Conservation (phyloP, 2,113 vertebrate species). For the Dasyprocta punctata region DNA sequence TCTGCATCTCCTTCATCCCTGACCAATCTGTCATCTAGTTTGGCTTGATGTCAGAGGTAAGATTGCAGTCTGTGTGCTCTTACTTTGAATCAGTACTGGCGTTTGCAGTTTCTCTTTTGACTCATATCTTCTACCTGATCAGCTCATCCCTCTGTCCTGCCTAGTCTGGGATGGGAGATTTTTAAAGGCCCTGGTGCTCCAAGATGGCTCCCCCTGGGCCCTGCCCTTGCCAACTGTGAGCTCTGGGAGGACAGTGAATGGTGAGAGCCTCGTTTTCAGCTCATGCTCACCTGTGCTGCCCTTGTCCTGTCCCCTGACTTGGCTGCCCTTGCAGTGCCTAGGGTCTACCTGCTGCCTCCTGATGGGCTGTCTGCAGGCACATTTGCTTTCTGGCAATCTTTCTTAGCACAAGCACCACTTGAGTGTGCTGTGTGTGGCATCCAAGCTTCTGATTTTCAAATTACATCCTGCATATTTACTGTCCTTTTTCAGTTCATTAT, state of each 20-base stretch:
- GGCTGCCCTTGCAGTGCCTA: constrained; percentile 46
- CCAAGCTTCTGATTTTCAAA: constrained; percentile 60
- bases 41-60: not conserved
- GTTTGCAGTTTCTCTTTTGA: not conserved
- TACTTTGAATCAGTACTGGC: not conserved
- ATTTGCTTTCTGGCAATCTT: constrained; percentile 57
- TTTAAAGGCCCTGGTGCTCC: not conserved
- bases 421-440: constrained; percentile 29
- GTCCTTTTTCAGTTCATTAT: constrained; percentile 53
- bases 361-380: constrained; percentile 58
- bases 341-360: constrained; percentile 28
- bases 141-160: not conserved
- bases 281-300: not conserved
- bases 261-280: not conserved
- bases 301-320: constrained; percentile 13
- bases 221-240: not conserved
- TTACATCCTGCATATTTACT: constrained; percentile 63
- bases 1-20: not conserved
- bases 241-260: not conserved
- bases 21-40: not conserved
- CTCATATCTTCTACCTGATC: not conserved
- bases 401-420: constrained; percentile 52
- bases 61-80: not conserved
- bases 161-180: not conserved
- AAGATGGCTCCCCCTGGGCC: not conserved